Conservation (phyloP, 2,113 vertebrate genomes). For the Xenus cinereus region DNA sequence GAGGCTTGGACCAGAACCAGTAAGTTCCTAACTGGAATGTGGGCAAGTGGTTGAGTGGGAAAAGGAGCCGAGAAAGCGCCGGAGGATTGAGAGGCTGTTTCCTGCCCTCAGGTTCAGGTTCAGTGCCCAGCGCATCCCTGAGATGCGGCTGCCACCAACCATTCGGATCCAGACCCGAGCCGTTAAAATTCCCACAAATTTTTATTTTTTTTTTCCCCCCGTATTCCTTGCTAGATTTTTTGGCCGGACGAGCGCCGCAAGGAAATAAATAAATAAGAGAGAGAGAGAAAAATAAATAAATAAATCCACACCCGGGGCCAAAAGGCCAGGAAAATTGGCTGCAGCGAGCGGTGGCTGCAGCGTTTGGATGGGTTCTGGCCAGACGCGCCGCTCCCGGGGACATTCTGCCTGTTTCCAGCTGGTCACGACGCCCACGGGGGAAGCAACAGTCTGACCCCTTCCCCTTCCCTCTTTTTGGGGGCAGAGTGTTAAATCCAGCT, state of each 20-base stretch:
- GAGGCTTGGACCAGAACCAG: not conserved
- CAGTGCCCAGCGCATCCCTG: not conserved
- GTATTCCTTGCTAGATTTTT: not conserved
- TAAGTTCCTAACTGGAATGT: not conserved
- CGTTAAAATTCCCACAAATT: not conserved
- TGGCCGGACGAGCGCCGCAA: not conserved
- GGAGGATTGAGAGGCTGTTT: no score
- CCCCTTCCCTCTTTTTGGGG: no score
- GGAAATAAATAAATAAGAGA: not conserved
- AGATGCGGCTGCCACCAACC: not conserved
- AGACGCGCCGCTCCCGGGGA: not conserved
- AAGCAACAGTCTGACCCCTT: not conserved
- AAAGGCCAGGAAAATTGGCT: not conserved
- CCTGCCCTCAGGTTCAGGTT: no score
- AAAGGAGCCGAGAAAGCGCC: not conserved
- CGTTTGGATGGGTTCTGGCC: not conserved
- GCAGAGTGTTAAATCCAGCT: not conserved
- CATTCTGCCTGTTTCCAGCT: not conserved
- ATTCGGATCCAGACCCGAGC: accelerated
- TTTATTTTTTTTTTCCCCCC: not conserved
- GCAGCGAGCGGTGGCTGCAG: not conserved
- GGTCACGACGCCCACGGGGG: not conserved
- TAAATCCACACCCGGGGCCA: not conserved
- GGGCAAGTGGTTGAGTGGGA: not conserved
- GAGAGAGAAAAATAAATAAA: no score